Evolutionary conservation across 2,888 invertebrate genomes (phyloP).

Genomic region (Xanthia icteritia): DNA sequence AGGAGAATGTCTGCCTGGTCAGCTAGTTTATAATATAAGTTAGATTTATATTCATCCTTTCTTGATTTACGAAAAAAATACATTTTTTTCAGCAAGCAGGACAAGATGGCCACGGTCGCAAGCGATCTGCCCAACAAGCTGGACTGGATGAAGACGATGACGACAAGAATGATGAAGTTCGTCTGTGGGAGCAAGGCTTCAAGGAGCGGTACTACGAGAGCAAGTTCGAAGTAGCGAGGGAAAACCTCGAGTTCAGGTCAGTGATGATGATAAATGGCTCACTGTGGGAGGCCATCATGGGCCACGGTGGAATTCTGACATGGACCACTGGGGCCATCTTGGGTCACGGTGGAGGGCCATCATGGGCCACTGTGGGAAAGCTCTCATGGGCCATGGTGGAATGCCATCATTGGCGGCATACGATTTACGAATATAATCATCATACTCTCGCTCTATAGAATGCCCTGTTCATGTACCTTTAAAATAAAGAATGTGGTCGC

Average conservation of each 20-base stretch:
- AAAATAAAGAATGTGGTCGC: too few relatives aligned
- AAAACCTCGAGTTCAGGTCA: constrained; percentile 95
- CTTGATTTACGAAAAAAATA: too few relatives aligned
- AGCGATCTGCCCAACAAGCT: constrained; percentile 88
- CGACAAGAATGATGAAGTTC: constrained; percentile 96
- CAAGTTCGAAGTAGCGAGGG: constrained; percentile 95
- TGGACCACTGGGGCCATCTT: neutral
- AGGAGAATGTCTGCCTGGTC: too few relatives aligned
- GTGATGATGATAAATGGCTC: neutral
- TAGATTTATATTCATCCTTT: neutral
- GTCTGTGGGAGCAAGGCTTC: constrained; percentile 99
- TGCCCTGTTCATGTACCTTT: too few relatives aligned
- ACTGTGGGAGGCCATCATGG: neutral
- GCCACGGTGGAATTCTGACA: fast-evolving
- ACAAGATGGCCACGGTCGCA: constrained; percentile 83
- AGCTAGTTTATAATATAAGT: too few relatives aligned
- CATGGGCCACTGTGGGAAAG: neutral
- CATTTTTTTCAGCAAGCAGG: constrained; percentile 66
- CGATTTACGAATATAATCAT: too few relatives aligned
- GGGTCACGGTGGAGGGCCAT: neutral
- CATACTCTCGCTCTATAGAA: too few relatives aligned
- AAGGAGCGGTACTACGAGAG: constrained; percentile 99
- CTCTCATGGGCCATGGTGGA: too few relatives aligned
- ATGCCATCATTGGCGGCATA: too few relatives aligned
- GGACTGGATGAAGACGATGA: constrained; percentile 92